phyloP scores from a whole-genome alignment of 2,113 vertebrate species.

The Hydropotes inermis region DNA sequence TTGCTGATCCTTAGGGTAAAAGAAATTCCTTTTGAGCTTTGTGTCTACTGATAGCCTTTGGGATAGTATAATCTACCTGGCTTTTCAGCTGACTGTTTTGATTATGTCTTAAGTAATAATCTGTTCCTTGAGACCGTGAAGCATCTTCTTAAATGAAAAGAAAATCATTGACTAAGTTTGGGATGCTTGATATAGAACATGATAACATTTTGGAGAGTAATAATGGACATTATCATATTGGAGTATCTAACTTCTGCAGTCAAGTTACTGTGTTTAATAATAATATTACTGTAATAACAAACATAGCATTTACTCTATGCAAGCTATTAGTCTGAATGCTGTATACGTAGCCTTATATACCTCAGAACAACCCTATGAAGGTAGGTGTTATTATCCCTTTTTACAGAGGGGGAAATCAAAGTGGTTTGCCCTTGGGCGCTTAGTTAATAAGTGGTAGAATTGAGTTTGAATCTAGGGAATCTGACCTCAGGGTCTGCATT shows the following conservation, averaged over 20 bases:
- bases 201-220: background rate
- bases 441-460: background rate
- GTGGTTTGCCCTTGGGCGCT: background rate
- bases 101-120: background rate
- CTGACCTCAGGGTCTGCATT: background rate
- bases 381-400: background rate
- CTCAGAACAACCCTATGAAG: background rate
- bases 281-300: background rate
- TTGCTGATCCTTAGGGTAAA: background rate
- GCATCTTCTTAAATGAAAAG: background rate
- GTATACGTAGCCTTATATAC: background rate
- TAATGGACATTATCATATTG: background rate
- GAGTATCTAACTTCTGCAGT: background rate
- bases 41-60: background rate
- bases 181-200: background rate
- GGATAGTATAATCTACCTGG: background rate
- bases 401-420: background rate
- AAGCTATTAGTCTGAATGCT: background rate
- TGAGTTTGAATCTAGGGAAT: background rate
- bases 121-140: background rate
- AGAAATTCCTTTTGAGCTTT: slow-evolving; percentile 15
- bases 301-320: background rate
- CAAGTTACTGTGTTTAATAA: background rate
- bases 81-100: background rate
- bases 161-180: background rate